phyloP scores from a whole-genome alignment of 1,140 invertebrate species.

The Belonocnema kinseyi region DNA sequence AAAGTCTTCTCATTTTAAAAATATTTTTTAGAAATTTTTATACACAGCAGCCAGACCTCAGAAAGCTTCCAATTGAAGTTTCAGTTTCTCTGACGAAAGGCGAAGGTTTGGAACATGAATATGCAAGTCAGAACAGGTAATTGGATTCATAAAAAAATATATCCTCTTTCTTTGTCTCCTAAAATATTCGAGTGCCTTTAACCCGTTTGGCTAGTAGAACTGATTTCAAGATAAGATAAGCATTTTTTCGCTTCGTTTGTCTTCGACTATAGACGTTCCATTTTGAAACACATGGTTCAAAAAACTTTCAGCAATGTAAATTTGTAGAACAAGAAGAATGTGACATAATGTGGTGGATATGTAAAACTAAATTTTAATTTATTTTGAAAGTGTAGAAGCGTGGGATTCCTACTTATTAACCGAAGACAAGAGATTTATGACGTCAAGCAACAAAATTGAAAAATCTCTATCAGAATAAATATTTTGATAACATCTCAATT shows the following conservation, averaged over 20 bases:
- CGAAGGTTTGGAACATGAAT: constrained; percentile 15
- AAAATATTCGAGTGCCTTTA: constrained; percentile 23
- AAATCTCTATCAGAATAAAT: constrained; percentile 14
- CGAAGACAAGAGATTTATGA: constrained; percentile 14
- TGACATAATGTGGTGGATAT: constrained; percentile 24
- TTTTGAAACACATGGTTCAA: constrained; percentile 29
- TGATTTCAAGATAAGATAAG: constrained; percentile 26
- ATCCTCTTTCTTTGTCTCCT: constrained; percentile 21
- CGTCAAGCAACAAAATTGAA: constrained; percentile 24
- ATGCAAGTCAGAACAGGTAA: constrained; percentile 26
- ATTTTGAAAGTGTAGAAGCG: constrained; percentile 5
- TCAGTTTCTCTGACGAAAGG: background rate
- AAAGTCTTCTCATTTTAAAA: no score
- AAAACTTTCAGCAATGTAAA: constrained; percentile 20
- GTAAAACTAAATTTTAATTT: constrained; percentile 21
- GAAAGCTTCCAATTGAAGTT: no score
- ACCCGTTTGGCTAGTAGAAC: constrained; percentile 18
- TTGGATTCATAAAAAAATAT: constrained; percentile 24
- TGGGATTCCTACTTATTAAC: constrained; percentile 18
- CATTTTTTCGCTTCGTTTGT: constrained; percentile 30
- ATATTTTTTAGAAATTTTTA: no score
- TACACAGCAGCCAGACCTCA: no score
- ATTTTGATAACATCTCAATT: constrained; percentile 3
- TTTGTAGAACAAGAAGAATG: constrained; percentile 27
- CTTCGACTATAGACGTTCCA: constrained; percentile 6